Conservation (phyloP, 2,797 vertebrate species). For the Cichlasoma orientale region DNA sequence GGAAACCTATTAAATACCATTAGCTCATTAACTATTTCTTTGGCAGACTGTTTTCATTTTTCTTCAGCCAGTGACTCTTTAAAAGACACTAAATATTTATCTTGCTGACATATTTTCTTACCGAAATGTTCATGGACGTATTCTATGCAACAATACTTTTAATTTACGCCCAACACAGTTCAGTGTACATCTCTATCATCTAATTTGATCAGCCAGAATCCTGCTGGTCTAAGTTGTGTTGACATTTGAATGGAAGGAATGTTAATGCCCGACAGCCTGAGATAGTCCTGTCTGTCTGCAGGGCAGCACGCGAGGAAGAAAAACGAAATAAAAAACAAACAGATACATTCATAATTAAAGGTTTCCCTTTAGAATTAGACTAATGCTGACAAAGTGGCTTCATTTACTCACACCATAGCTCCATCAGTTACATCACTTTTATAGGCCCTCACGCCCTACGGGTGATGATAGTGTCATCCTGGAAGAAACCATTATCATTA, state of each 20-base stretch:
- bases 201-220: conserved; percentile 5
- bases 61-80: not conserved
- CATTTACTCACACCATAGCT: not conserved
- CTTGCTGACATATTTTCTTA: too few species aligned
- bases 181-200: not conserved
- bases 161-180: too few species aligned
- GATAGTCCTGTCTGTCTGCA: conserved; percentile 11
- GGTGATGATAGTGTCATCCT: not conserved
- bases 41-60: not conserved
- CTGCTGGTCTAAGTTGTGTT: conserved; percentile 1
- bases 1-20: not conserved
- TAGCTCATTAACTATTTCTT: not conserved
- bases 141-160: too few species aligned
- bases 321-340: not conserved
- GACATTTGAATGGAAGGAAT: conserved; percentile 48
- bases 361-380: not conserved
- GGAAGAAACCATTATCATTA: too few species aligned
- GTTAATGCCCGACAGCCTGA: conserved; percentile 25
- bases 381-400: not conserved
- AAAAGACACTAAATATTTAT: too few species aligned
- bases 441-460: not conserved
- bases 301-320: not conserved
- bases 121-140: too few species aligned
- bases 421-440: not conserved
- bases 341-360: not conserved